A percentile compares a stretch with the other conserved stretches of the same genome.
Conservation (phyloP, 2,113 vertebrate genomes). For the Amazona vittata region DNA sequence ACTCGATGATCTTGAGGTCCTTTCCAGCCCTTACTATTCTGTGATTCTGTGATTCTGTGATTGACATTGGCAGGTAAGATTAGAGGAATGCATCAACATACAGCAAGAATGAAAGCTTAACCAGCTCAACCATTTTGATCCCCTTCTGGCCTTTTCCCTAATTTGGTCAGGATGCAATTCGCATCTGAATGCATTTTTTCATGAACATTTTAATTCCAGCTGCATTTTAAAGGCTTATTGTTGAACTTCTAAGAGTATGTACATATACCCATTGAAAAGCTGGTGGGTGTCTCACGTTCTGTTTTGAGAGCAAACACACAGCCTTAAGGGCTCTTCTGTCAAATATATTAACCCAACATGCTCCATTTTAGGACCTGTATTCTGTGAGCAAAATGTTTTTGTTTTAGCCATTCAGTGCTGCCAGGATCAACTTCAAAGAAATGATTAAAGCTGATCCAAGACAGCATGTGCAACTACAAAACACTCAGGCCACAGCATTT, state of each 20-base stretch:
- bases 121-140: background rate
- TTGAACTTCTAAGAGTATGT: conserved; percentile 54
- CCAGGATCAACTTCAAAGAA: conserved; percentile 56
- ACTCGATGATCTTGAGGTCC: too few species aligned
- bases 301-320: conserved; percentile 56
- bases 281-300: conserved; percentile 50
- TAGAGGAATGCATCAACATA: background rate
- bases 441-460: conserved; percentile 42
- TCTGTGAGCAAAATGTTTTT: conserved; percentile 32
- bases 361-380: background rate
- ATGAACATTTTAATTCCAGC: conserved; percentile 28
- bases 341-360: background rate
- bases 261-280: conserved; percentile 38
- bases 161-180: background rate
- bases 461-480: background rate
- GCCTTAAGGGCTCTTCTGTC: conserved; percentile 56
- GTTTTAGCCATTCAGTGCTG: background rate
- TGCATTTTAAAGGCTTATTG: conserved; percentile 63
- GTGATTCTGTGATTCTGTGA: too few species aligned
- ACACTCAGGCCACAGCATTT: background rate
- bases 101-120: background rate
- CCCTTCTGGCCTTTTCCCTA: background rate
- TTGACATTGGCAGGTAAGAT: background rate
- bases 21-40: too few species aligned
- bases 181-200: conserved; percentile 21